Conservation (phyloP, 2,888 invertebrate genomes). For the Protodeltote pygarga region DNA sequence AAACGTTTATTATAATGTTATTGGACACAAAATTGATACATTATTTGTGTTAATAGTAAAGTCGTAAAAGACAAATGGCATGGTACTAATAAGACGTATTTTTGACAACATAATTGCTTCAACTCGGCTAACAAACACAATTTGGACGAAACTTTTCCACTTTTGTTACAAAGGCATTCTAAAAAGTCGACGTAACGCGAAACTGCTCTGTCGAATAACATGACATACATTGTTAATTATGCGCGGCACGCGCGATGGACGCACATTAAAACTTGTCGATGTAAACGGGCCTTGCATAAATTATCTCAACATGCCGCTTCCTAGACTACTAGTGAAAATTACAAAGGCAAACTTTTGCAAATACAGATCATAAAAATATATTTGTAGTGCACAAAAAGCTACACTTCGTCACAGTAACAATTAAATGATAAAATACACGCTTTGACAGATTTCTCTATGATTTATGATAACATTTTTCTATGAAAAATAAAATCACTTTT, state of each 20-base stretch:
- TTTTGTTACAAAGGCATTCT: slow-evolving; percentile 12
- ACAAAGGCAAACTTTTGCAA: too few species aligned
- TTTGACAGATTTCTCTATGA: too few species aligned
- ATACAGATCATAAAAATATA: too few species aligned
- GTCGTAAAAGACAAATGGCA: slow-evolving; percentile 4
- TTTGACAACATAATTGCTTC: slow-evolving; percentile 24
- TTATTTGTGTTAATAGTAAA: neutral
- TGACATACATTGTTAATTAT: slow-evolving; percentile 46
- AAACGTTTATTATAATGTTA: too few species aligned
- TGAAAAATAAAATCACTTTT: too few species aligned
- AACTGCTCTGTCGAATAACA: slow-evolving; percentile 15
- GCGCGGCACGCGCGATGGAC: slow-evolving; percentile 43
- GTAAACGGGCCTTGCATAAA: slow-evolving; percentile 55
- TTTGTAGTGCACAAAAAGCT: too few species aligned
- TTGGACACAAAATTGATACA: too few species aligned
- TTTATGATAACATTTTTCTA: too few species aligned
- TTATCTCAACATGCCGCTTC: slow-evolving; percentile 39
- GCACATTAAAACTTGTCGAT: slow-evolving; percentile 58
- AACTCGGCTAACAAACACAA: slow-evolving; percentile 13
- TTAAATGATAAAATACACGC: too few species aligned
- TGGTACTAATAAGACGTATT: slow-evolving; percentile 12
- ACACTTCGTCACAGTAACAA: too few species aligned
- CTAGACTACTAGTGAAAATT: too few species aligned
- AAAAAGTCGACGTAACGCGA: slow-evolving; percentile 11
- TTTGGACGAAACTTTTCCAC: slow-evolving; percentile 13